Conservation (phyloP, 2,797 vertebrate genomes). For the Buphagus erythrorhynchus region DNA sequence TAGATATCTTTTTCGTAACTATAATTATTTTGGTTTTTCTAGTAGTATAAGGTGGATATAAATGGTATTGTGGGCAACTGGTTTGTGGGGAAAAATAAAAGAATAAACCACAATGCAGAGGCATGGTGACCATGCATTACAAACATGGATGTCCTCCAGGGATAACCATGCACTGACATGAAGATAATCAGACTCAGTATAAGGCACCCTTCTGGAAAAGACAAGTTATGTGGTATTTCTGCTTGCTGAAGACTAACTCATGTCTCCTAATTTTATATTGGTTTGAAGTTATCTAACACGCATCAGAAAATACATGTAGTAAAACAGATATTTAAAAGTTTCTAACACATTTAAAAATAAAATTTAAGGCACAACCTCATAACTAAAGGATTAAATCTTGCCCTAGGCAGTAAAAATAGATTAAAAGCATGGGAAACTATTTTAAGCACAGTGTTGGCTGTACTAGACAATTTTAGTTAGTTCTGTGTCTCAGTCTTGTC, state of each 20-base stretch:
- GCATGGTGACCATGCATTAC: neutral
- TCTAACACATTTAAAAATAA: slow-evolving; percentile 69
- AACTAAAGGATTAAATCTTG: slow-evolving; percentile 74
- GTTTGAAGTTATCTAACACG: slow-evolving; percentile 60
- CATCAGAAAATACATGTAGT: slow-evolving; percentile 38
- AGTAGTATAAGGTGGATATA: neutral
- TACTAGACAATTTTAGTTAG: slow-evolving; percentile 77
- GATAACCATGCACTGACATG: neutral
- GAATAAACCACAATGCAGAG: neutral
- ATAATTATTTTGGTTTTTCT: neutral
- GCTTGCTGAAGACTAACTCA: slow-evolving; percentile 14
- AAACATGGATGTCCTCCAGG: neutral
- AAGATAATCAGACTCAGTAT: neutral
- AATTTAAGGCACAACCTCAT: slow-evolving; percentile 70
- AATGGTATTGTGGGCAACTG: neutral
- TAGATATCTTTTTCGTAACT: neutral
- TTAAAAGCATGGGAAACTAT: slow-evolving; percentile 72
- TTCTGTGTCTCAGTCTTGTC: slow-evolving; percentile 76
- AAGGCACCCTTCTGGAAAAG: slow-evolving; percentile 49
- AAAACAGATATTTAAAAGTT: slow-evolving; percentile 47
- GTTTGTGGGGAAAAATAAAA: neutral
- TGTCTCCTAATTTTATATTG: slow-evolving; percentile 44
- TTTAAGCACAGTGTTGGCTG: slow-evolving; percentile 75
- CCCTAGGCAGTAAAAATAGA: slow-evolving; percentile 76
- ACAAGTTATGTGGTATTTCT: slow-evolving; percentile 59